Evolutionary conservation across 2,113 vertebrate genomes (phyloP), one percentile per base, ranked within the genome.

Genomic region (Hipposideros armiger): DNA sequence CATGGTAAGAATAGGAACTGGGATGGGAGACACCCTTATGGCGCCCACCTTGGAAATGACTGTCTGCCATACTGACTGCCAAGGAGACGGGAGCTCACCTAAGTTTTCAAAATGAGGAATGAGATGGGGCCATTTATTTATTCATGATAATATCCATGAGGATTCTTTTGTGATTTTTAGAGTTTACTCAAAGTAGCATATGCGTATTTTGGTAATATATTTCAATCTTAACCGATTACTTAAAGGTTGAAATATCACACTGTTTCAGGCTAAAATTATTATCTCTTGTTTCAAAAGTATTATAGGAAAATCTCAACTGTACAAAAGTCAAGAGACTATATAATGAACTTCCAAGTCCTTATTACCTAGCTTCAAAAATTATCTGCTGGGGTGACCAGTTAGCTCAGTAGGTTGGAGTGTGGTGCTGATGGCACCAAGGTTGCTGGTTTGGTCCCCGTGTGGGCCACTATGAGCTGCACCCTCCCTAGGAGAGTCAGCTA

Each of bases 241-340:
- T 58, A 26, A 73, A 87, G 19, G 30, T 47, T 66, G 47, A 83
- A 81, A n/a, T 60, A 52, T 66, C 13, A 17, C 28, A 62, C 22
- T 19, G 26, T 20, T 28, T 78, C 78, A 91, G 32, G 19, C 30
- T 87, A 70, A 56, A 28, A n/a, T 28, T 22, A 82, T 70, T 42
- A 52, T 50, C 22, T 64, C 62, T 74, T 45, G 8, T 72, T 91
- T 84, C 47, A 83, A 94, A 58, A 3, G 76, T 32, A 28, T 50
- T 47, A 93, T 3, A 89, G 56, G 56, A 89, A 70, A 73, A 85
- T 66, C n/a, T 86, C 60, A 92, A 89, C 90, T 36, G 86, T 3
- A 42, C n/a, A 62, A 89, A 70, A 88, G 10, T 52, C 54, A 91
- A 69, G 24, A 82, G 62, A 89, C 1, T 0, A 19, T 50, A 90